These are phyloP conservation scores for Pardalotus punctatus DNA, from an alignment of 2,113 vertebrate genomes.

Conservation along the genomic window DNA sequence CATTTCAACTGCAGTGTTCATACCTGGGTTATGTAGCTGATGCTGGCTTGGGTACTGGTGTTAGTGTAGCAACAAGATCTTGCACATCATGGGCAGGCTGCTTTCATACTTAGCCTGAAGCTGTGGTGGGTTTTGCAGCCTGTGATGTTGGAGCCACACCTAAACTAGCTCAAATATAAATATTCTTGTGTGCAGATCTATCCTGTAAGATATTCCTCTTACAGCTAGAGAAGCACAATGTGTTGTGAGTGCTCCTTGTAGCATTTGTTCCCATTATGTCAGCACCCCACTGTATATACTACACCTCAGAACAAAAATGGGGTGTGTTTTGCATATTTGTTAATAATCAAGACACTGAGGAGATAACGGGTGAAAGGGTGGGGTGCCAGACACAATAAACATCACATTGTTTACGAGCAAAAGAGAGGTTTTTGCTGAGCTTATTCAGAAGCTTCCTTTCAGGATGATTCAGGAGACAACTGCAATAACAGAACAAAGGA, in stretches of 20 bases:
- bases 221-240: neutral
- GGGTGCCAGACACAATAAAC: neutral
- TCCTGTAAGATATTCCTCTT: neutral
- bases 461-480: neutral
- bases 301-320: neutral
- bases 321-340: neutral
- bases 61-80: neutral
- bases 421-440: neutral
- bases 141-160: neutral
- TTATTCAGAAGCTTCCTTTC: neutral
- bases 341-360: neutral
- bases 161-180: neutral
- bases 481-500: neutral
- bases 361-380: neutral
- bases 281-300: neutral
- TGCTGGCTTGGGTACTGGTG: neutral
- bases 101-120: neutral
- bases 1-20: neutral
- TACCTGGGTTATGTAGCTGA: neutral
- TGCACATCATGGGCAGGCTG: neutral
- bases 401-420: neutral
- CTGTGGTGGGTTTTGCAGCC: neutral
- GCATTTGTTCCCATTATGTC: neutral
- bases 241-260: neutral
- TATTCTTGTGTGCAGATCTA: neutral